Base-by-base conservation (phyloP, 2,797 vertebrate genomes). In the Cossypha niveicapilla region DNA sequence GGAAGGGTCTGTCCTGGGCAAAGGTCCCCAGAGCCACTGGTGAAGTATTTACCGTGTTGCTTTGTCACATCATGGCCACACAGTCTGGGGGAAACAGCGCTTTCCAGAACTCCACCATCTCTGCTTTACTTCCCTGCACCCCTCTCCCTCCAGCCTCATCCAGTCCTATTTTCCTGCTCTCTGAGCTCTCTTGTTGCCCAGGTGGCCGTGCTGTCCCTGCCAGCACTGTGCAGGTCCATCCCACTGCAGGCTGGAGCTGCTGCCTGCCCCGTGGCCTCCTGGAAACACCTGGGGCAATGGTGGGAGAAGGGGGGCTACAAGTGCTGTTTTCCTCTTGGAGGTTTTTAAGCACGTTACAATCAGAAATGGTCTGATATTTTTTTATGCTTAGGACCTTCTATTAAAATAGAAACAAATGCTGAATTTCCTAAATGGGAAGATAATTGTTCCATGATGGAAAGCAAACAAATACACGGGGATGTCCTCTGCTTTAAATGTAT, bases 341-440 rank as follows among this genome's bases (percentile, higher is more conserved):
- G 11, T 17, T 86, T 92, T 86, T 58, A 91, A 86, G 61, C 60
- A 30, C 0, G 0, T 54, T 79, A 15, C 30, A 25, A 7, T 62
- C n/a, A 42, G 34, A 70, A 84, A 34, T 3, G 2, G 42, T 44
- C 32, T 56, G 76, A 23, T 80, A 7, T 37, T 80, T 58, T 88
- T 57, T 51, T 50, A 78, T 78, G 53, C 57, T 75, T 92, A 95
- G 76, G 47, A 88, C 32, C 3, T 0, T 54, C 86, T 88, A 76
- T 79, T 86, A 92, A 93, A 93, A 90, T 34, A 67, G 66, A 93
- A 93, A 88, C 53, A 93, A 92, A 79, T 85, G 73, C 75, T 79
- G 62, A 44, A 41, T 79, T 91, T 93, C 66, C 86, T 95, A 96
- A 95, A 91, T 58, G 61, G 70, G 54, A 34, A 86, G 86, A 93